These are phyloP conservation scores for Drepana arcuata DNA, from an alignment of 1,140 invertebrate species.

Conservation along the genomic window DNA sequence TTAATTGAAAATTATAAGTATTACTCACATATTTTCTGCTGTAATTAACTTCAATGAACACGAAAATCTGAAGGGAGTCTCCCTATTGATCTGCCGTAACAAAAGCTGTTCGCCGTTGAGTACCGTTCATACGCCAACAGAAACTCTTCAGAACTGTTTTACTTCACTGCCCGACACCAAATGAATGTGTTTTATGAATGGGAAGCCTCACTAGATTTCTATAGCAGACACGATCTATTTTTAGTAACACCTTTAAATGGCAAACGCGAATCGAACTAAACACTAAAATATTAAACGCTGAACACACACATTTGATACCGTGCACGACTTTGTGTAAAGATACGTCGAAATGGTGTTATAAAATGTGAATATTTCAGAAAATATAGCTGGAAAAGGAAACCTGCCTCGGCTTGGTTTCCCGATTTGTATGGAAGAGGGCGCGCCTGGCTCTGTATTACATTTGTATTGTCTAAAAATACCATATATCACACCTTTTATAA, in stretches of 20 bases:
- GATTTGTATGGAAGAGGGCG: constrained; percentile 66
- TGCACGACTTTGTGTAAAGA: constrained; percentile 14
- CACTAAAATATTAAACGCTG: constrained; percentile 9
- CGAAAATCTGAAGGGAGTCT: no score
- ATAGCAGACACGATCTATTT: constrained; percentile 50
- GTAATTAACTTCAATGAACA: no score
- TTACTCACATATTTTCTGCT: no score
- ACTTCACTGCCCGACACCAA: constrained; percentile 41
- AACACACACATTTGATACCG: constrained; percentile 16
- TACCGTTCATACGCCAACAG: constrained; percentile 60
- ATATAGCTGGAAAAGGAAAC: constrained; percentile 51
- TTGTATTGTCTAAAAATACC: constrained; percentile 68
- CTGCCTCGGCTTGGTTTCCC: constrained; percentile 49
- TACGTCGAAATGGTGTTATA: constrained; percentile 16
- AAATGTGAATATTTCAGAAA: constrained; percentile 43
- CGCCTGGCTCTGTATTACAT: constrained; percentile 50
- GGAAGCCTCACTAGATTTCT: constrained; percentile 41
- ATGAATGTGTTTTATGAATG: constrained; percentile 67
- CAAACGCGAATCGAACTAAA: constrained; percentile 11
- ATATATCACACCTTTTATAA: constrained; percentile 9
- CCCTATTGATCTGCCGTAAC: no score
- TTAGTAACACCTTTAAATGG: constrained; percentile 28
- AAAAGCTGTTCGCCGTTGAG: constrained; percentile 54
- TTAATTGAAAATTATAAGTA: no score
- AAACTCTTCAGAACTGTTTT: constrained; percentile 41